Evolutionary conservation across 2,797 vertebrate genomes (phyloP), one percentile per base, ranked within the genome.

Genomic region (Gymnothorax reevesii): DNA sequence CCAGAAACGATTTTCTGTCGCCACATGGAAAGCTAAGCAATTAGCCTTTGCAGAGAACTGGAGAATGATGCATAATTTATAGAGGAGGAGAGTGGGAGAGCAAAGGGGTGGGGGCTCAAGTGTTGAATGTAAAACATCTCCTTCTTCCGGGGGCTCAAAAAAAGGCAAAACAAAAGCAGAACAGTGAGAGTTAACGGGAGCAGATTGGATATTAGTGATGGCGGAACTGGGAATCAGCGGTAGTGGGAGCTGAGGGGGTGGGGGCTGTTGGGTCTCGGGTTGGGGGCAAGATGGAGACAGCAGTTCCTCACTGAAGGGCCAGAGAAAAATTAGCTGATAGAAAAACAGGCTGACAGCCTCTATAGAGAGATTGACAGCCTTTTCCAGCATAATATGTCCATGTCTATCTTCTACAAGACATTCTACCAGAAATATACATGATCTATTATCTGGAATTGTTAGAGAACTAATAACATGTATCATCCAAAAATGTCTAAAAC

Each of bases 21-120:
- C 17, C 0, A 7, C 42, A 9, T 6, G 54, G 54, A 79, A 79
- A 20, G 75, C 75, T n/a, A 49, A 79, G 75, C 75, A 79, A 79
- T 79, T 79, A 79, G 13, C 75, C 75, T 79, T 79, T 42, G 42
- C 42, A 79, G 17, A 7, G 75, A 79, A 79, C 5, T 52, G 75
- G 13, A 79, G 49, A 17, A 52, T 13, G 52, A 42, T 79, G 75
- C 42, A 79, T 79, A 79, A 80, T 52, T 82, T 60, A 62, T 64
- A 12, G 27, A 20, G 22, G 42, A 60, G 15, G n/a, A 12, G 8
- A 1, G 15, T 27, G 25, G 59, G 22, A 25, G 25, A 54, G 57
- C 7, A n/a, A 12, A 6, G 62, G 13, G 17, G 60, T 15, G 57
- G 8, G 4, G 33, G 33, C 10, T 13, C 0, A 10, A 8, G n/a